These are phyloP conservation scores for Chanos chanos DNA, from an alignment of 2,797 vertebrate species.

Conservation along the genomic window DNA sequence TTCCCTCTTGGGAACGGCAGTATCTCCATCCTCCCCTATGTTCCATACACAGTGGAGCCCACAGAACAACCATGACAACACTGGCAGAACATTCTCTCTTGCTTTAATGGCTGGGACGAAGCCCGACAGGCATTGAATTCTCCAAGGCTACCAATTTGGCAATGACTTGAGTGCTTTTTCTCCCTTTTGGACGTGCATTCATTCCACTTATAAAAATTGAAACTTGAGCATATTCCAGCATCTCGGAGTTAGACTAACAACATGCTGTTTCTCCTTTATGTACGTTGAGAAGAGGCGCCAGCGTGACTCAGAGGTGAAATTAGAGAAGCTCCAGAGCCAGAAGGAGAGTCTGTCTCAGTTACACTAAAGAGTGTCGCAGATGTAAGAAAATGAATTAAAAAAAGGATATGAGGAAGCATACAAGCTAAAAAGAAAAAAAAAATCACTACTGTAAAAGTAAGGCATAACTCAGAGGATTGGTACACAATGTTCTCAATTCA, in stretches of 20 bases:
- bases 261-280: constrained; percentile 24
- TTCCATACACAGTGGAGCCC: no score
- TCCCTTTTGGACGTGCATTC: constrained; percentile 27
- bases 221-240: constrained; percentile 28
- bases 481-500: neutral
- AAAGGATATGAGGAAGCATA: neutral
- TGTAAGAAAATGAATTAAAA: neutral
- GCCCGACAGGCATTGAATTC: constrained; percentile 10
- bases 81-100: constrained; percentile 14
- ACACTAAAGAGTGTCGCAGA: neutral
- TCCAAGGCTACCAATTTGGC: constrained; percentile 33
- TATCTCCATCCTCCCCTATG: neutral
- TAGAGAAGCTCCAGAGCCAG: neutral
- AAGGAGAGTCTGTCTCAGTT: neutral
- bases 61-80: no score
- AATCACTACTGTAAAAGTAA: neutral
- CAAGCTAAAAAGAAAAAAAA: neutral
- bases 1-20: constrained; percentile 18
- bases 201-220: constrained; percentile 29
- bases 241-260: constrained; percentile 27
- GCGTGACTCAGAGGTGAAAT: constrained; percentile 19
- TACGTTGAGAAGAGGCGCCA: constrained; percentile 28
- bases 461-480: neutral
- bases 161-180: constrained; percentile 28
- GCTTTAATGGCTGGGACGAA: neutral